Percentiles rank a stretch among this genome's conserved stretches.
Evolutionary conservation across 1,140 invertebrate genomes (phyloP).

Genomic region (Diploscapter pachys): DNA sequence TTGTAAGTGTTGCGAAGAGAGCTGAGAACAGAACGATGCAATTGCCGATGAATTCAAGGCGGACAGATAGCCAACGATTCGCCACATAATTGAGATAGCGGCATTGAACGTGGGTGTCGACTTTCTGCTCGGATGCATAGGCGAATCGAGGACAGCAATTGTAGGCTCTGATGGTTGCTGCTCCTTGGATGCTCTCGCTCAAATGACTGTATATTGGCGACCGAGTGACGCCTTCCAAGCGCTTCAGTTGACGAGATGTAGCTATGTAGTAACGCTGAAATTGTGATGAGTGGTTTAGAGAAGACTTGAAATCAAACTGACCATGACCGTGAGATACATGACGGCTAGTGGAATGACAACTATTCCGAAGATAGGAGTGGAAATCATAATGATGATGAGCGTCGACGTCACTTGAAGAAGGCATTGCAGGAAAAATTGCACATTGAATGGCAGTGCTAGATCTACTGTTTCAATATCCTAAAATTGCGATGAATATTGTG

Average conservation of each 20-base stretch:
- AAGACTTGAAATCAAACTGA: conserved; percentile 40
- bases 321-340: conserved; percentile 81
- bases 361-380: conserved; percentile 77
- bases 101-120: conserved; percentile 60
- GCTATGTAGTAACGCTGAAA: conserved; percentile 79
- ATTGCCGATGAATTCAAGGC: conserved; percentile 65
- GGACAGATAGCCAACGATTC: conserved; percentile 63
- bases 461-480: conserved; percentile 64
- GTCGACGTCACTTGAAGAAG: conserved; percentile 60
- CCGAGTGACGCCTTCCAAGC: conserved; percentile 86
- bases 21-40: conserved; percentile 63
- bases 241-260: conserved; percentile 86
- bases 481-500: neutral
- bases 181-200: conserved; percentile 74
- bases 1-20: conserved; percentile 63
- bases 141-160: conserved; percentile 62
- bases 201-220: conserved; percentile 98
- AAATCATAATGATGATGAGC: conserved; percentile 79
- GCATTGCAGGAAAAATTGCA: conserved; percentile 61
- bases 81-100: conserved; percentile 55
- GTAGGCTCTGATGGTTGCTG: conserved; percentile 65
- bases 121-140: conserved; percentile 60
- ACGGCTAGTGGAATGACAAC: conserved; percentile 79
- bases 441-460: conserved; percentile 62
- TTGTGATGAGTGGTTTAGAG: too few relatives aligned